Base-by-base conservation (phyloP, 2,113 vertebrate genomes). In the Ammodytes marinus region DNA sequence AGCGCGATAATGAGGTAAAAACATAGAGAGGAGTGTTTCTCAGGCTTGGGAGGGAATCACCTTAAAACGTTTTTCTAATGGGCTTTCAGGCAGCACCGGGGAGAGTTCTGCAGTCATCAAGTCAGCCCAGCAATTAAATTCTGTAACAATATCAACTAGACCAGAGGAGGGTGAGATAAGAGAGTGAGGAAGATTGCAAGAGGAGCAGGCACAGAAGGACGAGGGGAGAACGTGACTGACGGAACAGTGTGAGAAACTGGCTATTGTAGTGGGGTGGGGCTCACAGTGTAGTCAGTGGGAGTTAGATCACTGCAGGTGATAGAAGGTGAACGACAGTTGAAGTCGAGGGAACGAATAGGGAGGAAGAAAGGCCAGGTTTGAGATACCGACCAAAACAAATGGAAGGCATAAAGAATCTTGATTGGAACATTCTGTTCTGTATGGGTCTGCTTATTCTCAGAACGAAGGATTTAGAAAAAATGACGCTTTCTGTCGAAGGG, bases 81-180 rank as follows among this genome's bases (percentile, higher is more conserved):
- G 64, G 84, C 80, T 89, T 68, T 87, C 75, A 74, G 43, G 45
- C 57, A 50, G 79, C 58, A 43, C 65, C 74, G 55, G n/a, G 37
- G 72, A 78, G 79, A 89, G 77, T 69, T 75, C 69, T 65, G 77
- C 71, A 73, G 81, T 89, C 92, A 86, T 92, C 83, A 86, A 83
- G 79, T 79, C 80, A 87, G 72, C 69, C n/a, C 52, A 58, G 80
- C 89, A 93, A 95, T 95, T 95, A 92, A 92, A 89, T 92, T 71
- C 72, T 71, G 57, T 84, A 89, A 93, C 54, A 67, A 88, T 87
- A 89, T 82, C 68, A 73, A 86, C 74, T 69, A 85, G 27, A 27
- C 27, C 27, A 27, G 27, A 27, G 79, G 14, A 66, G 69, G 19
- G 60, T 77, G 65, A 82, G 84, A 91, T 89, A 88, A 85, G 77